Conservation (phyloP, 2,888 invertebrate genomes). For the Brachypalpus laphriformis region DNA sequence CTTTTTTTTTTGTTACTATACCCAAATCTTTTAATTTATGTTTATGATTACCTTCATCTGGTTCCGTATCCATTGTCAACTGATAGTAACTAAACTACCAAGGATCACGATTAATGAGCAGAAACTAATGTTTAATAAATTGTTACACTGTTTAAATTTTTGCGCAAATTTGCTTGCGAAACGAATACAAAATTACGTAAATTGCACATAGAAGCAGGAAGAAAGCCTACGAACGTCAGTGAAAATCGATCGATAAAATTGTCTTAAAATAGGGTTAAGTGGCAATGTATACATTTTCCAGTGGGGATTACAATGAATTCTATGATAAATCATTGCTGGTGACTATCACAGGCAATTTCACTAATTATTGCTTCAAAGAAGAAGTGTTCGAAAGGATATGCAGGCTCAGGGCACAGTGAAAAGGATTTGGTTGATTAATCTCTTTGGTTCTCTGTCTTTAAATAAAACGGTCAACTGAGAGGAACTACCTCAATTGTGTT, state of each 20-base stretch:
- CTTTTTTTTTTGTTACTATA: background rate
- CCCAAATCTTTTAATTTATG: background rate
- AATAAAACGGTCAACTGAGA: slow-evolving; percentile 22
- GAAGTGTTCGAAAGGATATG: background rate
- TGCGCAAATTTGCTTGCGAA: background rate
- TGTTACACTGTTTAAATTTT: background rate
- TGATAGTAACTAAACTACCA: background rate
- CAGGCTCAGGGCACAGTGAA: background rate
- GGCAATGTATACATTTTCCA: background rate
- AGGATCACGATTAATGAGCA: background rate
- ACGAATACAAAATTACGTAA: slow-evolving; percentile 59
- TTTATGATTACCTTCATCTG: slow-evolving; percentile 10
- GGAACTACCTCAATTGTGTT: background rate
- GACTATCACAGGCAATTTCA: background rate
- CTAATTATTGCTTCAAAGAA: background rate
- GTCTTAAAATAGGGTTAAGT: slow-evolving; percentile 51
- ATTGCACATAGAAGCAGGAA: slow-evolving; percentile 46
- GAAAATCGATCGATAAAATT: slow-evolving; percentile 62
- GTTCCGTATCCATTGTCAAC: background rate
- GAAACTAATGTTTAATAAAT: background rate
- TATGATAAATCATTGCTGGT: background rate
- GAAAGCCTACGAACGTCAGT: slow-evolving; percentile 65
- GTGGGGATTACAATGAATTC: background rate
- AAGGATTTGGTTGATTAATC: background rate
- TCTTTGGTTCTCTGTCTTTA: background rate